These are phyloP conservation scores for Tenrec ecaudatus DNA, from an alignment of 2,113 vertebrate genomes.

Conservation along the genomic window DNA sequence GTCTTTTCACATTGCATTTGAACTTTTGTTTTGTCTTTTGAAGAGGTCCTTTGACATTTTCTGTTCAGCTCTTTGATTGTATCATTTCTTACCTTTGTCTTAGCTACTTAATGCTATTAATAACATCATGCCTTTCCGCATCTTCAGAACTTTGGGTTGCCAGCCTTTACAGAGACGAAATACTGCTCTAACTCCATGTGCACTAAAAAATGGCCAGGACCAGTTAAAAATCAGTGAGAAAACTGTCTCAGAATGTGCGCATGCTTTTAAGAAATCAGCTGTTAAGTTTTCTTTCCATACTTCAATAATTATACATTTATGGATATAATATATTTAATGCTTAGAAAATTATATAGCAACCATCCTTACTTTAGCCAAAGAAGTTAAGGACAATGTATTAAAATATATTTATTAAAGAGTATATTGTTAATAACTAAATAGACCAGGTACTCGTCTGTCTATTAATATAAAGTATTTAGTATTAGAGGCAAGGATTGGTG, in stretches of 20 bases:
- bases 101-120: too few relatives aligned
- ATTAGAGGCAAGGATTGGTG: too few relatives aligned
- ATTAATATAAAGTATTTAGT: background rate
- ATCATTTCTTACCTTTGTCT: too few relatives aligned
- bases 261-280: background rate
- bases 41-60: too few relatives aligned
- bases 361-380: background rate
- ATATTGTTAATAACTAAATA: background rate
- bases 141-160: background rate
- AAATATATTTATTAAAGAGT: background rate
- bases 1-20: too few relatives aligned
- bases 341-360: background rate
- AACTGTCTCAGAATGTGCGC: background rate
- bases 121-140: too few relatives aligned
- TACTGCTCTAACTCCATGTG: background rate
- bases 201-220: background rate
- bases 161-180: background rate
- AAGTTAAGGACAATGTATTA: background rate
- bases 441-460: background rate
- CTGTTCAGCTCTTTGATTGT: too few relatives aligned
- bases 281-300: background rate
- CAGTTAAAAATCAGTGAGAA: background rate
- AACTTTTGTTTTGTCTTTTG: too few relatives aligned
- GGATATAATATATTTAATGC: background rate
- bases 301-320: background rate